Conservation (phyloP, 37 sponge, comb jelly and placozoan species). For the Halichondria panicea region DNA sequence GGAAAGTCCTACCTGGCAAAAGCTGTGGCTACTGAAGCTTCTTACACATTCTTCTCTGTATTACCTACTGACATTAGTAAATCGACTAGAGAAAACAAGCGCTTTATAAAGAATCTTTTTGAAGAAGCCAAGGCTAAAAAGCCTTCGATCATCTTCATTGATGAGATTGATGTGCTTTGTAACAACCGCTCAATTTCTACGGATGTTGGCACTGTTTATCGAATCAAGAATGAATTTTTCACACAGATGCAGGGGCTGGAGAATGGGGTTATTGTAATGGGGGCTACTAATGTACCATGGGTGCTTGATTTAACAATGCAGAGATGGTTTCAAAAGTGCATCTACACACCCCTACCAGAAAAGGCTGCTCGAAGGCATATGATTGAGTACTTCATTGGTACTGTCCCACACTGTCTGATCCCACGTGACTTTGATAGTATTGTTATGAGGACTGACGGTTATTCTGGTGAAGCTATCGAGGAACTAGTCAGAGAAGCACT, state of each 20-base stretch:
- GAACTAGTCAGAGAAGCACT: conserved; percentile 92
- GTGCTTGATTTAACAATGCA: conserved; percentile 92
- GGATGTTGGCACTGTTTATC: conserved; percentile 89
- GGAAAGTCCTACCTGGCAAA: conserved; percentile 98
- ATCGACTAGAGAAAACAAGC: conserved; percentile 97
- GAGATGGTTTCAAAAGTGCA: conserved; percentile 95
- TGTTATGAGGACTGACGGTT: conserved; percentile 81
- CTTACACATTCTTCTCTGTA: conserved; percentile 97
- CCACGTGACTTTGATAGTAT: conserved; percentile 59
- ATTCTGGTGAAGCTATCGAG: conserved; percentile 95
- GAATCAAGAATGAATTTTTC: conserved; percentile 98
- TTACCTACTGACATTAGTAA: conserved; percentile 95
- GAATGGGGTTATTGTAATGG: conserved; percentile 93
- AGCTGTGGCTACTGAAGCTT: conserved; percentile 99
- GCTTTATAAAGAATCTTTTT: conserved; percentile 91
- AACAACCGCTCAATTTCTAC: conserved; percentile 79
- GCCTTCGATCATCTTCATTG: conserved; percentile 98
- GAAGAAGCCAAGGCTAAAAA: conserved; percentile 86
- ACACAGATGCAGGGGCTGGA: conserved; percentile 99
- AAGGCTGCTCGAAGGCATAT: conserved; percentile 75
- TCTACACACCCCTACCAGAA: conserved; percentile 98
- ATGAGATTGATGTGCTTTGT: conserved; percentile 97
- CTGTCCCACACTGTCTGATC: conserved; percentile 62
- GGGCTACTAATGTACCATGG: conserved; percentile 99
- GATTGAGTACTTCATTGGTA: conserved; percentile 90